These are phyloP conservation scores for Antechinus stuartii DNA, from an alignment of 2,113 vertebrate species.

Conservation along the genomic window DNA sequence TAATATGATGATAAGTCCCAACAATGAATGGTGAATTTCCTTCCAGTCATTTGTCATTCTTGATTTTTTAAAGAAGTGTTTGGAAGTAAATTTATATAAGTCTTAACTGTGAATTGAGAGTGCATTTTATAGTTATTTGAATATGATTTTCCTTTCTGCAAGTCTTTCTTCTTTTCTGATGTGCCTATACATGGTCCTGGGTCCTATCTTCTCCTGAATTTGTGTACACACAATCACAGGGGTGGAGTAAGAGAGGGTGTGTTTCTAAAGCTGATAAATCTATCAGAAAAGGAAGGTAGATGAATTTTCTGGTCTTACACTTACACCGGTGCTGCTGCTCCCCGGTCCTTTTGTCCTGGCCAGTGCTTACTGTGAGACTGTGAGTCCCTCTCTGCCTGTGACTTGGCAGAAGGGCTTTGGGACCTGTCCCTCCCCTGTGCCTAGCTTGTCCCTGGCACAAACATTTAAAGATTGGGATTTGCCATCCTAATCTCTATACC, in stretches of 20 bases:
- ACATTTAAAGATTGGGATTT: not conserved
- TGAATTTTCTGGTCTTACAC: not conserved
- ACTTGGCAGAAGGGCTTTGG: not conserved
- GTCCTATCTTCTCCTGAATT: not conserved
- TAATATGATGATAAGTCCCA: not conserved
- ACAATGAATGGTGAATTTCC: not conserved
- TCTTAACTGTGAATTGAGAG: not conserved
- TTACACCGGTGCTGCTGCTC: not conserved
- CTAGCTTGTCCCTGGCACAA: not conserved
- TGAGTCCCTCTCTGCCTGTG: not conserved
- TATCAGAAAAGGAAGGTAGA: not conserved
- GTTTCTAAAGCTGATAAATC: not conserved
- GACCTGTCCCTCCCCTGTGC: not conserved
- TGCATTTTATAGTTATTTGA: not conserved
- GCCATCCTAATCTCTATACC: not conserved
- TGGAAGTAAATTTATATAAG: not conserved
- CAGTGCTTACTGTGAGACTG: not conserved
- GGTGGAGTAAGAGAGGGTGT: not conserved
- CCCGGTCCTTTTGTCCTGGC: not conserved
- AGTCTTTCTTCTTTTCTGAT: not conserved
- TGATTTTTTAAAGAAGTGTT: not conserved
- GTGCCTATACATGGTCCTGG: not conserved
- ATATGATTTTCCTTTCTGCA: not conserved
- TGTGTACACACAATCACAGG: not conserved
- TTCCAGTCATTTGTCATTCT: not conserved